Base-by-base conservation (phyloP, 2,797 vertebrate genomes). In the Muscicapa striata region DNA sequence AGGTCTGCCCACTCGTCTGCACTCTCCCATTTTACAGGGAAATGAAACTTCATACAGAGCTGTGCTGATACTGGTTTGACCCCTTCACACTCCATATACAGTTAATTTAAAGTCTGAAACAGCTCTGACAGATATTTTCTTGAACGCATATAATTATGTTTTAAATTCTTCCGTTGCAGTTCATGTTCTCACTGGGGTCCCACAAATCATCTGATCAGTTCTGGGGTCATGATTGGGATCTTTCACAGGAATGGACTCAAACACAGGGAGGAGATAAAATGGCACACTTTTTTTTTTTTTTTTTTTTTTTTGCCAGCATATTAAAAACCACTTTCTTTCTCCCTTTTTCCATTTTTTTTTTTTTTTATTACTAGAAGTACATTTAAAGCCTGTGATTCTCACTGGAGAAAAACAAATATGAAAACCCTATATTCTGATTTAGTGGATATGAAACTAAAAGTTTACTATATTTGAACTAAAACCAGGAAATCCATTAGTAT, bases 401-500 rank as follows among this genome's bases (percentile, higher is more conserved):
- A 76, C 63, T 43, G 32, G 77, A 91, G 85, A 79, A 88, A 95
- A 91, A 67, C 52, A 94, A 95, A 95, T 94, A 94, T 51, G 77
- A 95, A 94, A 95, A 92, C 54, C 27, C 73, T 92, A 76, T 91
- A 80, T 95, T 81, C 89, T 95, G 85, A 91, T 91, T 96, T 94
- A 87, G 85, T 86, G 80, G 58, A 73, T 95, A 91, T 11, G 30
- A 91, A 93, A 86, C 55, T 36, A 76, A 87, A 95, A 96, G 34
- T 93, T 93, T 94, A 91, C 85, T 62, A 43, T 94, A 90, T 88
- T 96, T 97, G 92, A 96, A 94, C 87, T 94, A 93, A 94, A 94
- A 67, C 94, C 94, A 95, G 85, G 87, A 96, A 95, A 95, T 96
- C 94, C 95, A 94, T 95, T 94, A 96, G 89, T 84, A 86, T 95